Percentiles rank a stretch among this genome's conserved stretches.
Conservation (phyloP, 2,797 vertebrate genomes). For the Nyctalus aviator region DNA sequence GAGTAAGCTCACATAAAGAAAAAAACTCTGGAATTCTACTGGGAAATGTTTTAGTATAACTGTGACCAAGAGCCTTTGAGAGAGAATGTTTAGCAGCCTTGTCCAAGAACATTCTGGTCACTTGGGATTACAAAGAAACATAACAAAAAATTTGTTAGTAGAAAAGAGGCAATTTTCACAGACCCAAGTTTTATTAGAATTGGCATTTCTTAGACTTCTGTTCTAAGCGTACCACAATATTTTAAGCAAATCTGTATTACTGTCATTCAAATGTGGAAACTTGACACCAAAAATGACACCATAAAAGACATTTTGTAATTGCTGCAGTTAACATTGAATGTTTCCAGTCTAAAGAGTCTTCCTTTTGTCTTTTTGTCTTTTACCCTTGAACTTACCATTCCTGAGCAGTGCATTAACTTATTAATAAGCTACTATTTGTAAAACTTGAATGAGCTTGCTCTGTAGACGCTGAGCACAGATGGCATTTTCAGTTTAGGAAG, state of each 20-base stretch:
- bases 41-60: neutral
- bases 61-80: neutral
- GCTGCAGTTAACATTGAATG: neutral
- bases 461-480: neutral
- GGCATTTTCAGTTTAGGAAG: neutral
- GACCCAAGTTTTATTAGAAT: neutral
- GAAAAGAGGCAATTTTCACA: constrained; percentile 9
- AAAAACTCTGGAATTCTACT: neutral
- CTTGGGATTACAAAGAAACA: constrained; percentile 36
- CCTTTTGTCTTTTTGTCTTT: neutral
- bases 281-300: neutral
- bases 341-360: neutral
- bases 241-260: neutral
- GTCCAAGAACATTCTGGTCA: constrained; percentile 47
- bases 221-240: neutral
- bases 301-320: constrained; percentile 12
- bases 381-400: neutral
- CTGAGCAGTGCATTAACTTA: neutral
- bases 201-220: neutral
- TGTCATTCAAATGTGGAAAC: neutral
- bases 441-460: neutral
- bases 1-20: neutral
- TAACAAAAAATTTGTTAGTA: neutral
- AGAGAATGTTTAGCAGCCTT: constrained; percentile 18
- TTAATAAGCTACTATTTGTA: neutral